Conservation (phyloP, 2,888 invertebrate species). For the Ptychoptera albimana region DNA sequence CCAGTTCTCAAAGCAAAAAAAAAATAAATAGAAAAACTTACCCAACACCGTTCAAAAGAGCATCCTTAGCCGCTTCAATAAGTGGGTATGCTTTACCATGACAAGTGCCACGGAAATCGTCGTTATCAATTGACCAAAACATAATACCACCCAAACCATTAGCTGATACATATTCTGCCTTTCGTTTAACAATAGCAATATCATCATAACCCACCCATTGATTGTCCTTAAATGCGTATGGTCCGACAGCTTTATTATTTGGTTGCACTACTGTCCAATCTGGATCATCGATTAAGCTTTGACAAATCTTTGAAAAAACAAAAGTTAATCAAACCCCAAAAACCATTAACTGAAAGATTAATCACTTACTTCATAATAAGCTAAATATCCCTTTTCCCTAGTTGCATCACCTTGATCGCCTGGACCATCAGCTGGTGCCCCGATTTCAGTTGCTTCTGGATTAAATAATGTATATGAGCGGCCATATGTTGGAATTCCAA, state of each 20-base stretch:
- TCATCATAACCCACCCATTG: conserved; percentile 95
- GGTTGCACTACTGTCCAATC: conserved; percentile 74
- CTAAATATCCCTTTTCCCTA: conserved; percentile 80
- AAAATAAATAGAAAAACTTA: conserved; percentile 26
- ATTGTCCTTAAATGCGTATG: conserved; percentile 71
- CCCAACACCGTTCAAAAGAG: conserved; percentile 49
- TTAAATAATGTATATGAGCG: conserved; percentile 80
- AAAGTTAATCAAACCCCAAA: neutral
- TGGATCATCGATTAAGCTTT: conserved; percentile 50
- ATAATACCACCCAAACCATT: conserved; percentile 62
- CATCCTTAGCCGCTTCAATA: conserved; percentile 80
- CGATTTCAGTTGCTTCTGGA: conserved; percentile 69
- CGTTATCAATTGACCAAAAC: conserved; percentile 70
- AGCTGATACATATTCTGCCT: conserved; percentile 72
- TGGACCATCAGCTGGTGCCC: conserved; percentile 77
- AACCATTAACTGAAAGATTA: neutral
- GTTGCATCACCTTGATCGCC: conserved; percentile 85
- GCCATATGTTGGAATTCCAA: conserved; percentile 83
- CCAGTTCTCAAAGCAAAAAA: conserved; percentile 32
- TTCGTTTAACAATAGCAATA: conserved; percentile 61
- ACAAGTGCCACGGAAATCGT: conserved; percentile 85
- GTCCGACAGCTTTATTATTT: conserved; percentile 70
- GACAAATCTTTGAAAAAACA: conserved; percentile 56
- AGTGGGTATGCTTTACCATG: conserved; percentile 75
- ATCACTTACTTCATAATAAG: conserved; percentile 77